A percentile compares a stretch with the other conserved stretches of the same genome.
Evolutionary conservation across 2,888 invertebrate genomes (phyloP).

Genomic region (Tubiluchus corallicola): DNA sequence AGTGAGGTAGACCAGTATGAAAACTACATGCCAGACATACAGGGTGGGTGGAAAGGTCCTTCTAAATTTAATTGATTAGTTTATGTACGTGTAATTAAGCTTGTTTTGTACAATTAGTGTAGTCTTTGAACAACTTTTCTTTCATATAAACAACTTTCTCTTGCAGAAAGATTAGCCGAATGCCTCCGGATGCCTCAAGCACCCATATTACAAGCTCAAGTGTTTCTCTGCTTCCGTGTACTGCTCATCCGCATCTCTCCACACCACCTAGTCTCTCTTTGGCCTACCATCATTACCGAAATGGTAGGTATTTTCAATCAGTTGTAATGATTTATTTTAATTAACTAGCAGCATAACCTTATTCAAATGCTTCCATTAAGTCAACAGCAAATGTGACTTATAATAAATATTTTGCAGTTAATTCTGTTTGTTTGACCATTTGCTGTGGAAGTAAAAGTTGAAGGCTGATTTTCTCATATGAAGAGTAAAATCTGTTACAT

Average conservation of each 20-base stretch:
- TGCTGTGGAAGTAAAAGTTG: no score
- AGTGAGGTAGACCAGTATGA: conserved; percentile 70
- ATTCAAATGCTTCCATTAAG: no score
- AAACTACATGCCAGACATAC: conserved; percentile 69
- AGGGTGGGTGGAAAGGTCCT: conserved; percentile 40
- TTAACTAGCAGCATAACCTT: no score
- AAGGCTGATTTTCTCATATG: no score
- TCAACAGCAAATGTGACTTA: no score
- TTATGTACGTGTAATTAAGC: conserved; percentile 5
- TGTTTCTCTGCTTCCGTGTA: conserved; percentile 71
- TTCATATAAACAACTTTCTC: no score
- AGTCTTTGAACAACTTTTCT: no score
- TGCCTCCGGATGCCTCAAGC: conserved; percentile 52
- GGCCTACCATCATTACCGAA: conserved; percentile 80
- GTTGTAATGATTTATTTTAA: no score
- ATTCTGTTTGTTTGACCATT: no score
- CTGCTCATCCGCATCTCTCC: conserved; percentile 63
- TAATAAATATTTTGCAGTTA: no score
- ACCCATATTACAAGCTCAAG: conserved; percentile 53
- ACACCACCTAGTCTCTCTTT: conserved; percentile 61
- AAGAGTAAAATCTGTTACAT: no score
- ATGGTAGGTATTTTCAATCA: no score
- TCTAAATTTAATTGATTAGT: conserved; percentile 8
- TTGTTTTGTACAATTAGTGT: background rate
- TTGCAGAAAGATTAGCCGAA: conserved; percentile 59